These are phyloP conservation scores for Phymatocera aterrima DNA, from an alignment of 2,888 invertebrate species.

Conservation along the genomic window DNA sequence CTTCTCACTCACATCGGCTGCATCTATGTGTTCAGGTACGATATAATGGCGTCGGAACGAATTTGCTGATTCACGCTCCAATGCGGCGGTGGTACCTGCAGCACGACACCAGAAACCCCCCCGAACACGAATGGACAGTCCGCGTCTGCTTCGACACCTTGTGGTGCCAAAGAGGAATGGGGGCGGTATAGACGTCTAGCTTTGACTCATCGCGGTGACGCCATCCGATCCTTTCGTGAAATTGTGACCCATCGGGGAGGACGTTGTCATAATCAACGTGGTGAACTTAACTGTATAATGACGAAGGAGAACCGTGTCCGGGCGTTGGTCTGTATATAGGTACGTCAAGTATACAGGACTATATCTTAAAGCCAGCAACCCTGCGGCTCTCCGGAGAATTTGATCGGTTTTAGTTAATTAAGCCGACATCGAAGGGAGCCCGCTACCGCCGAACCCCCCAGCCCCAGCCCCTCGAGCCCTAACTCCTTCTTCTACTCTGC, in stretches of 20 bases:
- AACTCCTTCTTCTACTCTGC: neutral
- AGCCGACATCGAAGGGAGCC: neutral
- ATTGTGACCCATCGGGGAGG: conserved; percentile 18
- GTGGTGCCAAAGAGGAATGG: neutral
- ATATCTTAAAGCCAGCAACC: neutral
- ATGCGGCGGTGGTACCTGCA: neutral
- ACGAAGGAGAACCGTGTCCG: neutral
- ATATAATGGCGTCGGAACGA: neutral
- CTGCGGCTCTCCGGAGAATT: neutral
- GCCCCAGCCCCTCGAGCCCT: neutral
- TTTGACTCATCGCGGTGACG: conserved; percentile 17
- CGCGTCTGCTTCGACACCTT: neutral
- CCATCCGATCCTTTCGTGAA: neutral
- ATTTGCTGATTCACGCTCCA: conserved; percentile 22
- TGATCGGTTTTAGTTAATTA: conserved; percentile 45
- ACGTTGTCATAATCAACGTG: too few species aligned
- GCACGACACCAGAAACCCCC: neutral
- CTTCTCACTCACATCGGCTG: too few species aligned
- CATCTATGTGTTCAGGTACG: too few species aligned
- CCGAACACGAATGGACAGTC: neutral
- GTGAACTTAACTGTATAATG: neutral
- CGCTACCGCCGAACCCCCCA: neutral
- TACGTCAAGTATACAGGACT: neutral
- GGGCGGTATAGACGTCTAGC: neutral
- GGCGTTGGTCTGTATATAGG: neutral